These are phyloP conservation scores for Xestia xanthographa DNA, from an alignment of 2,888 invertebrate species.

Conservation along the genomic window DNA sequence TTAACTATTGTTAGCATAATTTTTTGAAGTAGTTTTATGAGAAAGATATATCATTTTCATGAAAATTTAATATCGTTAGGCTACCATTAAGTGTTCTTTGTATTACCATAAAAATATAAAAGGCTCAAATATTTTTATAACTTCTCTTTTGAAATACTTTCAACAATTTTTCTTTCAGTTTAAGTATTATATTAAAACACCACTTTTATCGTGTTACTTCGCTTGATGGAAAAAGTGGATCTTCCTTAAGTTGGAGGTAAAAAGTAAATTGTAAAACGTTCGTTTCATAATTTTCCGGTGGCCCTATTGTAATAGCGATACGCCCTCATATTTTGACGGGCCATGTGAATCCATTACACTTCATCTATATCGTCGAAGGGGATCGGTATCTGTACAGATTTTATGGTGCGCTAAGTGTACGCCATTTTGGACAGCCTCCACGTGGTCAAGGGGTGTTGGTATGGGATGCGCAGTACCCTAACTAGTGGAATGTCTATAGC, in stretches of 20 bases:
- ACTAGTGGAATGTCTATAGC: slow-evolving; percentile 59
- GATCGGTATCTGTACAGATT: slow-evolving; percentile 72
- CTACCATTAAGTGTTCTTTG: slow-evolving; percentile 52
- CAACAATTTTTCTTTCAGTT: slow-evolving; percentile 48
- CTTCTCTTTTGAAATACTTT: slow-evolving; percentile 52
- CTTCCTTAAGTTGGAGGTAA: slow-evolving; percentile 39
- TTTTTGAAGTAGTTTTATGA: slow-evolving; percentile 30
- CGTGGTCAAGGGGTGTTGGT: slow-evolving; percentile 73
- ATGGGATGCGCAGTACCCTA: slow-evolving; percentile 58
- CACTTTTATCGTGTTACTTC: slow-evolving; percentile 47
- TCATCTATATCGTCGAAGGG: slow-evolving; percentile 66
- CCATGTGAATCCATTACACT: slow-evolving; percentile 75
- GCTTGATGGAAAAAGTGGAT: slow-evolving; percentile 38
- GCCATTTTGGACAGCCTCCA: slow-evolving; percentile 75
- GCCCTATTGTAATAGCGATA: slow-evolving; percentile 66
- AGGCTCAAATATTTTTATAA: slow-evolving; percentile 54
- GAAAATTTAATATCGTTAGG: slow-evolving; percentile 39
- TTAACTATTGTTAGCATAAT: slow-evolving; percentile 7
- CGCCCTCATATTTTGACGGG: slow-evolving; percentile 72
- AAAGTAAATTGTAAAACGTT: slow-evolving; percentile 67
- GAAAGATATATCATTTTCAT: slow-evolving; percentile 44
- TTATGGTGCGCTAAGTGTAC: slow-evolving; percentile 78
- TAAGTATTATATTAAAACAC: slow-evolving; percentile 49
- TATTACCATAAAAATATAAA: slow-evolving; percentile 54
- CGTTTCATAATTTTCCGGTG: slow-evolving; percentile 67